phyloP scores from a whole-genome alignment of 2,113 vertebrate genomes.

The Pavo muticus region DNA sequence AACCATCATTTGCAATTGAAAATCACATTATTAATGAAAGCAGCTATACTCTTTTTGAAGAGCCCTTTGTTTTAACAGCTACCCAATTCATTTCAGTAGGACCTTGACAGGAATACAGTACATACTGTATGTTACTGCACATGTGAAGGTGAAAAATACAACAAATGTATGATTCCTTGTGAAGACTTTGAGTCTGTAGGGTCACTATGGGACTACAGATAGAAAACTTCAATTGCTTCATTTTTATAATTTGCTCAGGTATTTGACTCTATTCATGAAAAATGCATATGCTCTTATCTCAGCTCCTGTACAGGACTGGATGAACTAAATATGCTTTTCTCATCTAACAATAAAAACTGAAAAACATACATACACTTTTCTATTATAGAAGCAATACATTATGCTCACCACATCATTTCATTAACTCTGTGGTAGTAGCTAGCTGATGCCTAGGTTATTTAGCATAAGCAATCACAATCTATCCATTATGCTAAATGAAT shows the following conservation, averaged over 20 bases:
- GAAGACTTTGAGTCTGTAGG: background rate
- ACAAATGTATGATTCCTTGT: background rate
- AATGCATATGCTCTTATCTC: background rate
- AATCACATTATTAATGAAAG: background rate
- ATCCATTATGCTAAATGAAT: constrained; percentile 34
- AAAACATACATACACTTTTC: constrained; percentile 1
- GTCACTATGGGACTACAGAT: background rate
- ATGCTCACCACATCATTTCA: background rate
- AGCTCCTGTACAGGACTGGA: background rate
- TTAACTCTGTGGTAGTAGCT: background rate
- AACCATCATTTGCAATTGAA: background rate
- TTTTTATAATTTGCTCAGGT: background rate
- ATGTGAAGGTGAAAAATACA: background rate
- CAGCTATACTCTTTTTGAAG: background rate
- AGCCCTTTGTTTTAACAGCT: background rate
- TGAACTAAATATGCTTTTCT: background rate
- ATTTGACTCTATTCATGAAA: constrained; percentile 5
- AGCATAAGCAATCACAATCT: constrained; percentile 43
- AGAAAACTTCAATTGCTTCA: background rate
- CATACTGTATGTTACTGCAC: background rate
- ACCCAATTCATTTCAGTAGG: background rate
- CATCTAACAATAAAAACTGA: background rate
- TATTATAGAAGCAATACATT: background rate
- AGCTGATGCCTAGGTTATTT: constrained; percentile 41
- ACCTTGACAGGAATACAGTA: background rate